Evolutionary conservation across 1,140 invertebrate species (phyloP).

Genomic region (Forficula auricularia): DNA sequence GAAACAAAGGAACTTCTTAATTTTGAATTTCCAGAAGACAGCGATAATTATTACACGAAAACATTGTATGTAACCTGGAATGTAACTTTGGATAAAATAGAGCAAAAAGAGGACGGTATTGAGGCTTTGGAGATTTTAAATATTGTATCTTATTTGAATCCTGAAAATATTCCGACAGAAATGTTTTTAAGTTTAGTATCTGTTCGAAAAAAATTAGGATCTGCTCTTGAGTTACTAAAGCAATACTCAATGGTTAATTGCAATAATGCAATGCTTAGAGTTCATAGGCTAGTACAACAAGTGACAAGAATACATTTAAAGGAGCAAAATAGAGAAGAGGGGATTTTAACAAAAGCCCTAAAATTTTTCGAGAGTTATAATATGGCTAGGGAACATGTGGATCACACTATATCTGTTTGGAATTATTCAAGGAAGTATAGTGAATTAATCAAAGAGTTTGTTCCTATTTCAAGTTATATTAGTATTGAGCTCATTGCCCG

Average conservation of each 20-base stretch:
- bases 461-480: too few relatives aligned
- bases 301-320: slow-evolving; percentile 3
- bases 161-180: slow-evolving; percentile 6
- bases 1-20: slow-evolving; percentile 9
- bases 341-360: not conserved
- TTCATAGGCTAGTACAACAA: slow-evolving; percentile 9
- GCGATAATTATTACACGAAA: slow-evolving; percentile 10
- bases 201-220: not conserved
- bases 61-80: slow-evolving; percentile 13
- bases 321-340: not conserved
- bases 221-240: not conserved
- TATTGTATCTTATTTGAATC: slow-evolving; percentile 7
- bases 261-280: not conserved
- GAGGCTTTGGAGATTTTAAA: slow-evolving; percentile 8
- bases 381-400: too few relatives aligned
- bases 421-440: too few relatives aligned
- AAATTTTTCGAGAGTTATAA: too few relatives aligned
- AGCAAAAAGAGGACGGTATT: slow-evolving; percentile 9
- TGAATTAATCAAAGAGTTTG: too few relatives aligned
- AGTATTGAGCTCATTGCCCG: too few relatives aligned
- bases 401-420: too few relatives aligned
- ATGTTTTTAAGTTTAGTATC: not conserved
- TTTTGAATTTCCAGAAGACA: slow-evolving; percentile 5
- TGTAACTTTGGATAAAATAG: slow-evolving; percentile 12
- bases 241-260: slow-evolving; percentile 4